phyloP scores from a whole-genome alignment of 2,888 invertebrate species.

The Macrosoma leucophasiata region DNA sequence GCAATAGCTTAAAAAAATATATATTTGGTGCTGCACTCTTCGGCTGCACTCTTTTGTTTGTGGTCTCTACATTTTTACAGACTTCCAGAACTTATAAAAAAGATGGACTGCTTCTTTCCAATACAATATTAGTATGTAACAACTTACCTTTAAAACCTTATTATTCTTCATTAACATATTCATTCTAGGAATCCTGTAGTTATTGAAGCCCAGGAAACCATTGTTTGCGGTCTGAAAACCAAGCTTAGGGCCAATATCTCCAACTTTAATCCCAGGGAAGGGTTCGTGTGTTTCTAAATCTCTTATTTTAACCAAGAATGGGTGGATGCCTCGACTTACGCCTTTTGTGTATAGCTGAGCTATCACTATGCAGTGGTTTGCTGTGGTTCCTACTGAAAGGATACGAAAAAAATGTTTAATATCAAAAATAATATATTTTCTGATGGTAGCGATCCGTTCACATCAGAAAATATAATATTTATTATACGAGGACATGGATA shows the following conservation, averaged over 20 bases:
- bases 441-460: too few species aligned
- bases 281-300: slow-evolving; percentile 88
- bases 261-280: slow-evolving; percentile 87
- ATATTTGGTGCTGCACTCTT: too few species aligned
- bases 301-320: slow-evolving; percentile 90
- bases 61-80: not conserved
- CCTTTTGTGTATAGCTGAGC: slow-evolving; percentile 89
- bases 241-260: slow-evolving; percentile 92
- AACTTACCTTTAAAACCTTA: slow-evolving; percentile 70
- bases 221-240: slow-evolving; percentile 92
- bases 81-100: not conserved
- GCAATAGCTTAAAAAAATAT: too few species aligned
- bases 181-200: slow-evolving; percentile 86
- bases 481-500: too few species aligned
- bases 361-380: slow-evolving; percentile 90
- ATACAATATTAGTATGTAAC: too few species aligned
- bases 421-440: too few species aligned
- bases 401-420: too few species aligned
- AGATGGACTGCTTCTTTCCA: too few species aligned
- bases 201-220: slow-evolving; percentile 88
- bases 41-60: not conserved
- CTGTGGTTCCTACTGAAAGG: slow-evolving; percentile 86
- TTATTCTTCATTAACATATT: slow-evolving; percentile 93
- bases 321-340: slow-evolving; percentile 86
- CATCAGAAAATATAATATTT: not conserved